Evolutionary conservation across 2,797 vertebrate species (phyloP), one percentile per base, ranked within the genome.

Genomic region (Alcedo quadribrachys): DNA sequence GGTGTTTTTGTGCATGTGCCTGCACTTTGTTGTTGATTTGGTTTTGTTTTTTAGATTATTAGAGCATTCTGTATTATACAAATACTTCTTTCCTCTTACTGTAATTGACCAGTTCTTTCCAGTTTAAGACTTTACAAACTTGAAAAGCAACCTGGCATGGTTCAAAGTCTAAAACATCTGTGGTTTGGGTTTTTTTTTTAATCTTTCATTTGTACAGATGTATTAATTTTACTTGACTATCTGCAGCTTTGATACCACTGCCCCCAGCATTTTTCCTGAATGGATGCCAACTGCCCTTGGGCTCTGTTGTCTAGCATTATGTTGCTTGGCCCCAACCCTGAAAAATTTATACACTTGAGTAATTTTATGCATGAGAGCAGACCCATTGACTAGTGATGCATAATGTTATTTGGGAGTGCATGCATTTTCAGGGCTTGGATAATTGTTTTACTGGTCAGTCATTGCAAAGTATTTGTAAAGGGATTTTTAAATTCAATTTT

Each of bases 311-410:
- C 61, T 91, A 68, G 27, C 30, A 77, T 77, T 75, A 80, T 80
- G 74, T 54, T 91, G 46, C 42, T 84, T 95, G 78, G 83, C 81
- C 65, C 20, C 27, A 33, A 0, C 86, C 76, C 81, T 93, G 84
- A 88, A 94, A 93, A 92, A 90, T 92, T 75, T 83, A 81, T 88
- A 60, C 81, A 82, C 57, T 88, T 70, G 83, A 89, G 85, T 91
- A 91, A 92, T 92, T 93, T 92, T 84, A 57, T 2, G 1, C 86
- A 77, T 92, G 91, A 95, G 37, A 96, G 63, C 48, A 80, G 57
- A 14, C 81, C 61, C 74, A 87, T n/a, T 86, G 83, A 89, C 74
- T 82, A 51, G 27, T 88, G 85, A 69, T 92, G 91, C 74, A 61
- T 93, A 86, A 65, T 7, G 2, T 80, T 94, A 62, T 74, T 92